Base-by-base conservation (phyloP, 30 jellyfish, hydroid and myxozoan genomes). In the Aurelia aurita region DNA sequence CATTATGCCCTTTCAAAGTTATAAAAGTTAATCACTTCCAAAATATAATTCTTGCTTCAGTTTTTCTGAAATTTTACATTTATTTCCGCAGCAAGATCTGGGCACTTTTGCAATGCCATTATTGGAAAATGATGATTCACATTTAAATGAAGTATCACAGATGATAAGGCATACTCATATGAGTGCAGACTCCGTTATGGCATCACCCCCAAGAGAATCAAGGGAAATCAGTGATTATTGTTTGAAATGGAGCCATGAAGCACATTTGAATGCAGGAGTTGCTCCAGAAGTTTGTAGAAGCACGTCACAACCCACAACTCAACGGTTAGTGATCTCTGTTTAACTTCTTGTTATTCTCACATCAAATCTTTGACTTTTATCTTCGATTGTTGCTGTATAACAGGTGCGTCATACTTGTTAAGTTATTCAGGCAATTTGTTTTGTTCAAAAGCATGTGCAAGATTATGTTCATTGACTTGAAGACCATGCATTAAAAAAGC, bases 21-120 rank as follows among this genome's bases (percentile, higher is more conserved):
- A 15, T 39, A 39, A 39, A 39, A 3, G 16, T 6, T 39, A 6
- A 5, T 39, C 0, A 0, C 13, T 39, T 39, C 51, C 16, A 39
- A 8, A 7, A 39, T 39, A 2, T 6, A 6, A 8, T 6, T 4
- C 0, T 34, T 39, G 16, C 51, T 9, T 39, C 9, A 15, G 51
- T 39, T 39, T 39, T 6, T 0, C n/a, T 5, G 1, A 39, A 39
- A 39, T 39, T 39, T 39, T 39, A 34, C 16, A 0, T 13, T 51
- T 44, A 57, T 63, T 54, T 64, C 20, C 25, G 82, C 67, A 70
- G 81, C 46, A 74, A 64, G 96, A 87, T 34, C 85, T 87, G 45
- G 96, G 96, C 8, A 64, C 90, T 19, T 77, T 87, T 53, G 90
- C 96, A 47, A 74, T 87, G 96, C 96, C 96, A 5, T 76, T 68